Base-by-base conservation (phyloP, 2,797 vertebrate species). In the Pipistrellus kuhlii region DNA sequence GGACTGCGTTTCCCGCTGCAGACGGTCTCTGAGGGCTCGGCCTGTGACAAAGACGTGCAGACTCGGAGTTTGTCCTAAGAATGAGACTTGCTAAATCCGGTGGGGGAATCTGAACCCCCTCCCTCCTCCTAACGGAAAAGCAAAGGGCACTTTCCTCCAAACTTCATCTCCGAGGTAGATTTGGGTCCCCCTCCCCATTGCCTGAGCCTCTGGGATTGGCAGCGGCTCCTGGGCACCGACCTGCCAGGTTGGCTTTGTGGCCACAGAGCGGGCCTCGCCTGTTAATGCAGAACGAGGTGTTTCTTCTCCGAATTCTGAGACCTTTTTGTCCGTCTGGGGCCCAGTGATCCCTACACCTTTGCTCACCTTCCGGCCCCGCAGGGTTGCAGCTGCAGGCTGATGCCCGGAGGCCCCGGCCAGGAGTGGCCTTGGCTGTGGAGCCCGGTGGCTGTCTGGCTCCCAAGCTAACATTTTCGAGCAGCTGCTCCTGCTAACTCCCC, bases 281-380 rank as follows among this genome's bases (percentile, higher is more conserved):
- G 3, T 8, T n/a, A 20, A 5, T 2, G 18, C 30, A 71, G 35
- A 87, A 13, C 5, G 21, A 1, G 0, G 3, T 5, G 10, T 69
- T 35, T 80, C 78, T 46, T 48, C 59, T 82, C 51, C n/a, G 38
- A 15, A 55, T 76, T 64, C 62, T 27, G 78, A 30, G 69, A 12
- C 66, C 44, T 68, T 44, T 17, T 32, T 9, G 35, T 55, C 25
- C 27, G 11, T 35, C 27, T 71, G 10, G 30, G 21, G 38, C 9
- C 59, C 46, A 10, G 23, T 9, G 3, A 10, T 78, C 15, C 0
- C 21, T 21, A 5, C 12, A 5, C 18, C 30, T 55, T 80, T 32
- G 55, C 76, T 44, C 1, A 7, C 51, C 55, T 51, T 10, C 32
- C 46, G 38, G 68, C 59, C 38, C 48, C 6, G 53, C 44, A 46